Percentiles rank a stretch among this genome's conserved stretches.
phyloP scores from a whole-genome alignment of 2,888 invertebrate genomes.

The Cerastis leucographa region DNA sequence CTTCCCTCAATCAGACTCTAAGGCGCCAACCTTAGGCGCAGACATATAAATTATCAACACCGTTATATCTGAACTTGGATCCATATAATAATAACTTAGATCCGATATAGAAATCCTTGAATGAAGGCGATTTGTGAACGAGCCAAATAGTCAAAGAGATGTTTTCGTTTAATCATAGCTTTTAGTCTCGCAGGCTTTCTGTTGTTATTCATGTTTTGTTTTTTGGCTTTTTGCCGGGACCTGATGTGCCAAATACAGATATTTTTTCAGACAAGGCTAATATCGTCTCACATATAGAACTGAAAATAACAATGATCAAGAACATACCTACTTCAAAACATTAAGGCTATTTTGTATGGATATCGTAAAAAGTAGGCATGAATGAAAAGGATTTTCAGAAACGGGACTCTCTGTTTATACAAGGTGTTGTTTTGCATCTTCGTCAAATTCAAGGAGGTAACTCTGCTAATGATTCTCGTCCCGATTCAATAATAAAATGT shows the following conservation, averaged over 20 bases:
- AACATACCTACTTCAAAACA: neutral
- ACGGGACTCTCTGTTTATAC: too few relatives aligned
- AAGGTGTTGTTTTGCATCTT: too few relatives aligned
- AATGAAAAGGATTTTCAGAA: neutral
- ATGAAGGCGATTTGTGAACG: constrained; percentile 49
- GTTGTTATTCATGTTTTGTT: constrained; percentile 15
- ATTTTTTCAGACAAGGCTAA: constrained; percentile 9
- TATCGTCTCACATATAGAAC: neutral
- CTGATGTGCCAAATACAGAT: constrained; percentile 1
- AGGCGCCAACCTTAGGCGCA: constrained; percentile 55
- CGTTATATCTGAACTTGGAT: constrained; percentile 56
- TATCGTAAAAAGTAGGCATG: too few relatives aligned
- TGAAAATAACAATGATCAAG: constrained; percentile 9
- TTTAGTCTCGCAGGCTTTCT: constrained; percentile 30
- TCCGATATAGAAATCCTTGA: constrained; percentile 49
- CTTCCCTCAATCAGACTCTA: constrained; percentile 50
- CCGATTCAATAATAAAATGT: too few relatives aligned
- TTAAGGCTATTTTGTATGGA: neutral
- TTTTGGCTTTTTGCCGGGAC: constrained; percentile 36
- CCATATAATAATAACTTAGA: constrained; percentile 49
- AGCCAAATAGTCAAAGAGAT: constrained; percentile 57
- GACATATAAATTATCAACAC: constrained; percentile 52
- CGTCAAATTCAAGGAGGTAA: too few relatives aligned
- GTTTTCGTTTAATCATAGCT: constrained; percentile 49
- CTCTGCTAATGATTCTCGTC: too few relatives aligned